Base-by-base conservation (phyloP, 1,140 invertebrate genomes). In the Apolygus lucorum region DNA sequence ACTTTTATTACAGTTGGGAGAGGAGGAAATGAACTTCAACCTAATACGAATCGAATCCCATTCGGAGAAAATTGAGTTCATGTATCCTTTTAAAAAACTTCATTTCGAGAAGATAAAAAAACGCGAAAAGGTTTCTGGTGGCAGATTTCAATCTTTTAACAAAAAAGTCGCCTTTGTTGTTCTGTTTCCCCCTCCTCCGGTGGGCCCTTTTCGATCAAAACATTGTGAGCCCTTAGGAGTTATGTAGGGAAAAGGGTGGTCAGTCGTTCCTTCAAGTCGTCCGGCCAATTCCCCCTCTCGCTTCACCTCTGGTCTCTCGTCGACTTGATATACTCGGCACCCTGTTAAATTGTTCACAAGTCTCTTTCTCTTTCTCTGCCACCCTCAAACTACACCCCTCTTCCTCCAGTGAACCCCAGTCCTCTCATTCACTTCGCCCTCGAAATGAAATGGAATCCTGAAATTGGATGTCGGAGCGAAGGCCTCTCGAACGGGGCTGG, bases 381-480 rank as follows among this genome's bases (percentile, higher is more conserved):
- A 8, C 34, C 34, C 54, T 22, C 54, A 4, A 59, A 4, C 54
- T 22, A 22, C 54, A 4, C 13, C 11, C 54, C 8, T 4, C 54
- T 59, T 49, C 17, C 34, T 49, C 8, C 17, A 11, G 34, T 17
- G 34, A 21, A 24, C 22, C 11, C 27, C 2, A 66, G 28, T n/a
- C 64, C 64, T 29, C 63, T 64, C 63, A 28, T 64, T 64, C 63
- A 24, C 63, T 64, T 21, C 64, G 54, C 8, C 54, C 54, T 17
- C 54, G 64, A 66, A 66, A 66, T 66, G 64, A 66, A 66, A 66
- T 66, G 64, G 64, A 66, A 29, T 66, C 64, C 64, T 66, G 64
- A 66, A 66, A 66, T 34, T 66, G 28, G 64, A 66, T 34, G 64
- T 66, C 64, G 34, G 34, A 42, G 34, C 17, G 17, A 42, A 17